These are phyloP conservation scores for Strongylocentrotus purpuratus DNA, from an alignment of 35 echinoderm and acorn worm genomes.

Conservation along the genomic window DNA sequence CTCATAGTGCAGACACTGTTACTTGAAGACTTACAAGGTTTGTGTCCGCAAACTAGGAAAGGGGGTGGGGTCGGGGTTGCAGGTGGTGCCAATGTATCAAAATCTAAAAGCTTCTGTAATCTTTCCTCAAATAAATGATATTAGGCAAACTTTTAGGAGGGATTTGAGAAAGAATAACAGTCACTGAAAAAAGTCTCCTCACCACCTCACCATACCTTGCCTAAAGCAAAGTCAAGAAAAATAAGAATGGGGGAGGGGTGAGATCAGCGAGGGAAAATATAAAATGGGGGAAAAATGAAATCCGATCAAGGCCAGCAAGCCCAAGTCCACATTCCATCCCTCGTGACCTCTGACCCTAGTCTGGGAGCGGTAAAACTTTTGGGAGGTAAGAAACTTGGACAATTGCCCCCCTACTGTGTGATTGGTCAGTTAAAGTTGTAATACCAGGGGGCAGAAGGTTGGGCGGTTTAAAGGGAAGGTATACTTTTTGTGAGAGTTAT, in stretches of 20 bases:
- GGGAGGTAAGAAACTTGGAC: slow-evolving; percentile 36
- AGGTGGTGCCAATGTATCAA: background rate
- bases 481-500: background rate
- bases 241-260: background rate
- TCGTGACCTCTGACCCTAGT: background rate
- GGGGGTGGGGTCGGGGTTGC: background rate
- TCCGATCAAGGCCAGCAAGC: slow-evolving; percentile 7
- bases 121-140: background rate
- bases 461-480: background rate
- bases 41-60: too few species aligned
- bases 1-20: too few species aligned
- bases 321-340: slow-evolving; percentile 4
- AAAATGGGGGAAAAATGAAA: background rate
- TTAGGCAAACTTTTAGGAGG: background rate
- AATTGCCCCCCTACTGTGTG: slow-evolving; percentile 21
- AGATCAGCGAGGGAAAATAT: background rate
- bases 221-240: background rate
- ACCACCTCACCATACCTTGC: background rate
- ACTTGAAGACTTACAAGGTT: too few species aligned
- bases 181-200: background rate
- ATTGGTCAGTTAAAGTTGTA: background rate
- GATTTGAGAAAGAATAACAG: slow-evolving; percentile 2
- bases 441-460: background rate
- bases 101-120: background rate
- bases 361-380: background rate